phyloP scores from a whole-genome alignment of 2,888 invertebrate genomes.

The Pseudanteris insignis region DNA sequence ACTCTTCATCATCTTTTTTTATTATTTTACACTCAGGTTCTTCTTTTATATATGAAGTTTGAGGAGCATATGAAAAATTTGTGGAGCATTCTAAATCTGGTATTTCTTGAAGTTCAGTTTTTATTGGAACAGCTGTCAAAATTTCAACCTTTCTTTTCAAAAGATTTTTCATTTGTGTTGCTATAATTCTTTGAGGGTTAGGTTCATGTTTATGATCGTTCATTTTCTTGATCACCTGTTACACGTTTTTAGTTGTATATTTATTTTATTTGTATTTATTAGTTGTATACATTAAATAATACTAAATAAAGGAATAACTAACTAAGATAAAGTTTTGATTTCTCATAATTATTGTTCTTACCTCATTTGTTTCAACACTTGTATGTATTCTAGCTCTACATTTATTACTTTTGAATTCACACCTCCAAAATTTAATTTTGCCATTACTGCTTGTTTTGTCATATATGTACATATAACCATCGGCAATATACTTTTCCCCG shows the following conservation, averaged over 20 bases:
- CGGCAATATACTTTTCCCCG: slow-evolving; percentile 25
- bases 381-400: slow-evolving; percentile 31
- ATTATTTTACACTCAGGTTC: slow-evolving; percentile 14
- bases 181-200: slow-evolving; percentile 20
- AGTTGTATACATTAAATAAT: too few species aligned
- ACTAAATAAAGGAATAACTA: too few species aligned
- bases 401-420: slow-evolving; percentile 28
- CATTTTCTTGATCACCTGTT: slow-evolving; percentile 16
- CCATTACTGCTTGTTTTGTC: slow-evolving; percentile 27
- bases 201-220: slow-evolving; percentile 20
- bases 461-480: slow-evolving; percentile 32
- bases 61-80: neutral
- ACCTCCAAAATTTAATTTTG: slow-evolving; percentile 32
- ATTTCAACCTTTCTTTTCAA: slow-evolving; percentile 18
- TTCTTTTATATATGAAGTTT: slow-evolving; percentile 7
- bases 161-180: slow-evolving; percentile 11
- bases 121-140: neutral
- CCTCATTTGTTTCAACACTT: slow-evolving; percentile 26
- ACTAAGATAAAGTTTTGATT: too few species aligned
- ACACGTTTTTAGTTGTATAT: too few species aligned
- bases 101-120: slow-evolving; percentile 9
- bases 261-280: too few species aligned
- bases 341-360: slow-evolving; percentile 1
- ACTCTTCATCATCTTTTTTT: slow-evolving; percentile 1
- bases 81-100: slow-evolving; percentile 5